Evolutionary conservation across 2,888 invertebrate genomes (phyloP), one percentile per base, ranked within the genome.

Genomic region (Rotaria socialis): DNA sequence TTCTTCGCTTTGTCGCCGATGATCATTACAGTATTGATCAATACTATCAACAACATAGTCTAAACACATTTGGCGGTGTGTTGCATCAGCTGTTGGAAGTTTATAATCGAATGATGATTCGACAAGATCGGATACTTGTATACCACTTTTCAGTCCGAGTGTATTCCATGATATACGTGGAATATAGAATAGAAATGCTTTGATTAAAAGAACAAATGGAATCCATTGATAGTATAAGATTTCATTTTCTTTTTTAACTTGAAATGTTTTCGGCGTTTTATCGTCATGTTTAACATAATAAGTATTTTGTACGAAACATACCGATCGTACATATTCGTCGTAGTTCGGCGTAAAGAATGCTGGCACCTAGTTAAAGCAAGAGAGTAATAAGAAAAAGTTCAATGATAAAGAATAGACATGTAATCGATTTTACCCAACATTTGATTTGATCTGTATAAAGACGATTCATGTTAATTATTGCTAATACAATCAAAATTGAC

Each of bases 221-320:
- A 86, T 86, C 86, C 86, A 86, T 85, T 86, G 86, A 43, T 86
- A 86, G 55, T 86, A 86, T 52, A 85, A 85, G 22, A 86, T 85
- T 84, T 86, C 85, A 27, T n/a, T 47, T 35, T 85, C 27, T 56
- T 84, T 75, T 24, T 85, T 60, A 8, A 47, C 52, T 11, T 80
- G 58, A 47, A 56, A 47, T 11, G 86, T 55, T 50, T 85, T 85
- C 0, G 86, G 86, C n/a, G 75, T 58, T 56, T 80, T 84, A 27
- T 85, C 58, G 14, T 85, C 56, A 56, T 85, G 86, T 60, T 86
- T 56, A n/a, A 86, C 85, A 60, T 85, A 86, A 24, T 86, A 86
- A 0, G 89, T 88, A 87, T 88, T 89, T 47, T 88, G 88, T 24
- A 89, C 87, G 88, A 88, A 89, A 86, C 89, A 89, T 67, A 88